phyloP scores from a whole-genome alignment of 1,140 invertebrate genomes.

The Andrena cerasifolii region DNA sequence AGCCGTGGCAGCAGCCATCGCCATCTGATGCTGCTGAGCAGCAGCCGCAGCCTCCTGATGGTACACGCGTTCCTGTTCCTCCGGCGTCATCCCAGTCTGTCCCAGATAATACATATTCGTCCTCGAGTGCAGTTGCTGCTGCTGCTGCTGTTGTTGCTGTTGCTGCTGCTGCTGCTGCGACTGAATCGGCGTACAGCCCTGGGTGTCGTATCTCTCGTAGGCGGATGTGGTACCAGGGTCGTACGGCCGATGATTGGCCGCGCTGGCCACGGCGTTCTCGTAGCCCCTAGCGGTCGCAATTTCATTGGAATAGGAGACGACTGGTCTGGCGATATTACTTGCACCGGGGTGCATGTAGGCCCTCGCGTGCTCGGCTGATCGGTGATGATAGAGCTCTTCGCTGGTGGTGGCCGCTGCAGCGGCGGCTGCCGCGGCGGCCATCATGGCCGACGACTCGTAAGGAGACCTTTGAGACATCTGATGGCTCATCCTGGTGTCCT shows the following conservation, averaged over 20 bases:
- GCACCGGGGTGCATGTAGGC: constrained; percentile 78
- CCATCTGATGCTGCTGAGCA: constrained; percentile 85
- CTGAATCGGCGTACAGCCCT: constrained; percentile 83
- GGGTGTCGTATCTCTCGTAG: constrained; percentile 88
- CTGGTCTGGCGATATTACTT: constrained; percentile 83
- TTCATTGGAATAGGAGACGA: constrained; percentile 86
- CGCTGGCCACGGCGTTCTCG: constrained; percentile 82
- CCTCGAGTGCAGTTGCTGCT: constrained; percentile 82
- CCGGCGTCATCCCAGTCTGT: constrained; percentile 80
- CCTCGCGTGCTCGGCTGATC: constrained; percentile 76
- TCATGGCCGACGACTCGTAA: constrained; percentile 85
- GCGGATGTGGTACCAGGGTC: constrained; percentile 85
- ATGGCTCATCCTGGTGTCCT: constrained; percentile 81
- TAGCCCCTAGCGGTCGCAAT: constrained; percentile 83
- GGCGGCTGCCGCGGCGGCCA: constrained; percentile 75
- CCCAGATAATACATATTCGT: constrained; percentile 84
- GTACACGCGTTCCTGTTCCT: constrained; percentile 84
- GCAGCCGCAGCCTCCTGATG: constrained; percentile 83
- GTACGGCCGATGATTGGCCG: constrained; percentile 84
- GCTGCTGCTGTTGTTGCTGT: constrained; percentile 82
- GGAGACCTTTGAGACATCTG: constrained; percentile 85
- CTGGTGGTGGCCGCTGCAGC: constrained; percentile 74
- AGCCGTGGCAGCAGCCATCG: constrained; percentile 82
- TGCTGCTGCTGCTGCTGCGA: constrained; percentile 84
- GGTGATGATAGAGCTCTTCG: constrained; percentile 79